phyloP scores from a whole-genome alignment of 92 coral and sea anemone species.

The Porites rus region DNA sequence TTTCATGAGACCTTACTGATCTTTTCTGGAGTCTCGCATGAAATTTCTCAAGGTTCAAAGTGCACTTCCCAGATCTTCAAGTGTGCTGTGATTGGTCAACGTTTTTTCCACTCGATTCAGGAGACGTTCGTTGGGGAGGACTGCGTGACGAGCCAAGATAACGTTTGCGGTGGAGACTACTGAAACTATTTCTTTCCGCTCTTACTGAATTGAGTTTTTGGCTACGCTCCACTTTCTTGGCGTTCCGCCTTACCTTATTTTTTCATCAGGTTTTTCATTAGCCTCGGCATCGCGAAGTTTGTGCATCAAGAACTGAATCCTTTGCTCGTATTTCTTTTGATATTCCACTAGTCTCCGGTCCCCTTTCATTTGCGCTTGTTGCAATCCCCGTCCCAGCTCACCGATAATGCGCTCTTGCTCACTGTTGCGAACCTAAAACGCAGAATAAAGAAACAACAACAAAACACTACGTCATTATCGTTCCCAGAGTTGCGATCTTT shows the following conservation, averaged over 20 bases:
- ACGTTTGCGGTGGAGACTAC: no score
- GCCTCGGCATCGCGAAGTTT: constrained; percentile 83
- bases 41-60: no score
- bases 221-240: not conserved
- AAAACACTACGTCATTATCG: no score
- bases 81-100: no score
- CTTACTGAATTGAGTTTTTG: not conserved
- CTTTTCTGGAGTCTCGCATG: no score
- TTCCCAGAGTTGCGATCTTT: no score
- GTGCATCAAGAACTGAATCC: constrained; percentile 92
- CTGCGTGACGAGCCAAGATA: no score
- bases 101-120: no score
- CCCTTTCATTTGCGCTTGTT: constrained; percentile 85
- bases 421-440: constrained; percentile 70
- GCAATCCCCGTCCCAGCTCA: constrained; percentile 92
- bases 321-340: constrained; percentile 92
- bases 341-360: constrained; percentile 87
- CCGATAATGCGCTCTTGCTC: constrained; percentile 96
- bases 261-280: constrained; percentile 44
- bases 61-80: no score
- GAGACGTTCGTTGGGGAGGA: no score
- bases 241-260: constrained; percentile 41
- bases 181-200: not conserved
- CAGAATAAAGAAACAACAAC: not conserved
- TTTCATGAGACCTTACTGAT: no score